Conservation (phyloP, 2,113 vertebrate genomes). For the Etheostoma cragini region DNA sequence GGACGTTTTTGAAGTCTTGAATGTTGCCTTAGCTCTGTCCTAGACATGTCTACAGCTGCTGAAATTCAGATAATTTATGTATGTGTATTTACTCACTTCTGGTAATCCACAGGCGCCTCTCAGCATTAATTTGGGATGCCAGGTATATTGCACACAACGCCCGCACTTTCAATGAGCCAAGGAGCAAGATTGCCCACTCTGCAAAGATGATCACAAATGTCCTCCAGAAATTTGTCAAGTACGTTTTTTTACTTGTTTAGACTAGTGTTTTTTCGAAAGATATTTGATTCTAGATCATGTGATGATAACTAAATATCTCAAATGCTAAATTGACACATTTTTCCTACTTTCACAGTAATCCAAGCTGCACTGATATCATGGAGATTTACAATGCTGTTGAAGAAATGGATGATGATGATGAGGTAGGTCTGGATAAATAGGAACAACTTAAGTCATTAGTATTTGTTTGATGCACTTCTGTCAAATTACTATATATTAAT, state of each 20-base stretch:
- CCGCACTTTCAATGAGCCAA: conserved; percentile 95
- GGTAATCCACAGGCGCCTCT: conserved; percentile 87
- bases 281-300: neutral
- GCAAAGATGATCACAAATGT: conserved; percentile 94
- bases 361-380: conserved; percentile 90
- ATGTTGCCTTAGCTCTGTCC: neutral
- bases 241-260: conserved; percentile 51
- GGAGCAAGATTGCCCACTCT: conserved; percentile 94
- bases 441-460: neutral
- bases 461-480: neutral
- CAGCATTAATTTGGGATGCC: conserved; percentile 96
- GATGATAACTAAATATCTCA: neutral
- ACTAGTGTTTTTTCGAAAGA: neutral
- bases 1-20: neutral
- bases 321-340: neutral
- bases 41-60: neutral
- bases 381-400: conserved; percentile 91
- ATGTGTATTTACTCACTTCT: conserved; percentile 23
- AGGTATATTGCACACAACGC: conserved; percentile 95
- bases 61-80: neutral
- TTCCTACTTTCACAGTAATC: conserved; percentile 85
- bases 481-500: neutral
- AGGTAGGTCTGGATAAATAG: conserved; percentile 80
- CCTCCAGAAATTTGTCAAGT: conserved; percentile 96
- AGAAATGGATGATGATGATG: conserved; percentile 89